phyloP scores from a whole-genome alignment of 1,140 invertebrate genomes.

The Calliopsis andreniformis region DNA sequence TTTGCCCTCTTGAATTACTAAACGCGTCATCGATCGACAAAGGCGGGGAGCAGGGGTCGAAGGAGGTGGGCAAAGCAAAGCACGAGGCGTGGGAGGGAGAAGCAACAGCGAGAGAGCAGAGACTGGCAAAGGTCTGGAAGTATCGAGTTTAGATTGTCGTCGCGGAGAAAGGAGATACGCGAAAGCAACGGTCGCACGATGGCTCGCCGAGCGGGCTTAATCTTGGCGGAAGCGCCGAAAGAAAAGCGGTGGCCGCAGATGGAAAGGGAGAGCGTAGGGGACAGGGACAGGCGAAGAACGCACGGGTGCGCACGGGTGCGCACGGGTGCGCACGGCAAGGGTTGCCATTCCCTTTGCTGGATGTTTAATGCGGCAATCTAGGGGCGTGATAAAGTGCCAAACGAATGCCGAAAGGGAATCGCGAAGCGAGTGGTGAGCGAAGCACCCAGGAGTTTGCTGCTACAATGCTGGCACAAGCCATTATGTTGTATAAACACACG shows the following conservation, averaged over 20 bases:
- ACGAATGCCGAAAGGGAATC: slow-evolving; percentile 79
- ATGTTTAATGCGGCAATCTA: slow-evolving; percentile 82
- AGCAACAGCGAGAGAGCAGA: slow-evolving; percentile 25
- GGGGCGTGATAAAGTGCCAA: slow-evolving; percentile 81
- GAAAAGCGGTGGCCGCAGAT: too few relatives aligned
- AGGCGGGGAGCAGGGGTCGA: background rate
- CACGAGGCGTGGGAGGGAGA: too few relatives aligned
- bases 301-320: too few relatives aligned
- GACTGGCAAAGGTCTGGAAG: slow-evolving; percentile 35
- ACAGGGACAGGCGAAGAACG: too few relatives aligned
- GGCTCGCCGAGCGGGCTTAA: background rate
- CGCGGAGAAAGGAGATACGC: background rate
- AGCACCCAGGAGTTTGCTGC: slow-evolving; percentile 18
- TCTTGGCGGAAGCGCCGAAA: background rate
- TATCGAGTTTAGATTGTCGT: slow-evolving; percentile 4
- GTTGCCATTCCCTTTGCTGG: slow-evolving; percentile 80
- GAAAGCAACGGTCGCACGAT: background rate
- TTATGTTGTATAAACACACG: slow-evolving; percentile 78
- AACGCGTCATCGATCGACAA: slow-evolving; percentile 52
- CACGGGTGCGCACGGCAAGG: slow-evolving; percentile 63
- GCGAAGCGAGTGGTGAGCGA: slow-evolving; percentile 68
- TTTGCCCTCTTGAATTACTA: slow-evolving; percentile 57
- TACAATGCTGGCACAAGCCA: slow-evolving; percentile 74
- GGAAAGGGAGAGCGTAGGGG: slow-evolving; percentile 29
- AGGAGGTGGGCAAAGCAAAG: background rate